These are phyloP conservation scores for Cyclura pinguis DNA, from an alignment of 2,797 vertebrate genomes.

Conservation along the genomic window DNA sequence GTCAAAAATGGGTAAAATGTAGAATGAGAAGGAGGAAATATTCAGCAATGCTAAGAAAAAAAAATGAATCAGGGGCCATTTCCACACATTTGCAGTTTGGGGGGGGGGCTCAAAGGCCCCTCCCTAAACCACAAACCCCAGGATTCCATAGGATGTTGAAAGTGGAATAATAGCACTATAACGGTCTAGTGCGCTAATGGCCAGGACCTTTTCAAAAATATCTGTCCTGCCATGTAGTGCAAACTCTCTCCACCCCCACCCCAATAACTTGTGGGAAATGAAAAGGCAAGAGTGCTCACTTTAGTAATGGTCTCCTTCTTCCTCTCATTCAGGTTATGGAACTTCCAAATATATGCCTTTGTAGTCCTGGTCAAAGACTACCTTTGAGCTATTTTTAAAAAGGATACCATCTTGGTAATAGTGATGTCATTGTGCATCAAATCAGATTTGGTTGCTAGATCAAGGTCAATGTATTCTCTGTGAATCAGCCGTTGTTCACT, in stretches of 20 bases:
- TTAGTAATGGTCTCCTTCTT: not conserved
- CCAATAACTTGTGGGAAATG: not conserved
- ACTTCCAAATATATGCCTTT: not conserved
- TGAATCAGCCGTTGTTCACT: not conserved
- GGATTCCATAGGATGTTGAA: no score
- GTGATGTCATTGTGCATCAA: not conserved
- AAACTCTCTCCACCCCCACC: not conserved
- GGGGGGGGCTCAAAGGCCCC: no score
- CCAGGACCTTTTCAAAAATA: not conserved
- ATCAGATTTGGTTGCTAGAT: not conserved
- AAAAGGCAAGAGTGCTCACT: not conserved
- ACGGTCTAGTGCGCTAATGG: no score
- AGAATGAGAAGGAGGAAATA: conserved; percentile 1
- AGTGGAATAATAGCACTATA: no score
- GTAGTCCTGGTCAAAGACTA: not conserved
- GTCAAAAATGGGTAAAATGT: not conserved
- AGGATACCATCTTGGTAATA: not conserved
- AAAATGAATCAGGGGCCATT: not conserved
- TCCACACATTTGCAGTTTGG: no score
- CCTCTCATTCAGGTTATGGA: not conserved
- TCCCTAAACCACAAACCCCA: no score
- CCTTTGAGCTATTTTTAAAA: not conserved
- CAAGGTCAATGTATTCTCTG: not conserved
- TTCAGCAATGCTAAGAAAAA: not conserved
- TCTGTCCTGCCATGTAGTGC: no score